Base-by-base conservation (phyloP, 30 jellyfish, hydroid and myxozoan genomes). In the Rhopilema esculentum region DNA sequence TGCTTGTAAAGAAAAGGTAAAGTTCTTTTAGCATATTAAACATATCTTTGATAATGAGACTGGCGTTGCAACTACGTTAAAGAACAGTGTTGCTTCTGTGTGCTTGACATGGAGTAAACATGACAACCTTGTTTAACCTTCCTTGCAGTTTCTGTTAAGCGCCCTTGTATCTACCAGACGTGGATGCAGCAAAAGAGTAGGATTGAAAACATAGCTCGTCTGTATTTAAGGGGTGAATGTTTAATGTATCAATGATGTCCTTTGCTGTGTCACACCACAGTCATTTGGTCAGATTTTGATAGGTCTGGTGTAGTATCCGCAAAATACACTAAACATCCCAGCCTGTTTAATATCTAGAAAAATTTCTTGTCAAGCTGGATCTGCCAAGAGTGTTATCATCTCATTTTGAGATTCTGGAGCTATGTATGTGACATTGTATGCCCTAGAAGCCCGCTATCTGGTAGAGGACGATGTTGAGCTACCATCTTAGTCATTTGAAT, bases 241-340 rank as follows among this genome's bases (percentile, higher is more conserved):
- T 61, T 77, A 40, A 40, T 40, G 57, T 12, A 40, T 40, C 57
- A 40, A 40, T 40, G 12, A 40, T 40, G 57, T 40, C 88, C 52
- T 52, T 51, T 49, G 88, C 81, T 48, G 88, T 77, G 40, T 49
- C 88, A 50, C 20, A 33, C 85, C 4, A 30, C 71, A 4, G 71
- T n/a, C 27, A 74, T 33, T 49, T 49, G 67, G 52, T 73, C 69
- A 0, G 20, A 26, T 27, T 73, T 67, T 18, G 79, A 84, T 1
- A 72, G 79, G 28, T 84, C 79, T 19, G 70, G 93, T 69, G 93
- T 84, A 6, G 82, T 84, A 49, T 84, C 87, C 53, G 93, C 89
- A 7, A 75, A 86, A 24, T n/a, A 86, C 95, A 86, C 77, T 51
- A 86, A 75, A 86, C 88, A 69, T 29, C 30, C 77, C 70, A 0